Evolutionary conservation across 2,797 vertebrate species (phyloP).

Genomic region (Arremon aurantiirostris): DNA sequence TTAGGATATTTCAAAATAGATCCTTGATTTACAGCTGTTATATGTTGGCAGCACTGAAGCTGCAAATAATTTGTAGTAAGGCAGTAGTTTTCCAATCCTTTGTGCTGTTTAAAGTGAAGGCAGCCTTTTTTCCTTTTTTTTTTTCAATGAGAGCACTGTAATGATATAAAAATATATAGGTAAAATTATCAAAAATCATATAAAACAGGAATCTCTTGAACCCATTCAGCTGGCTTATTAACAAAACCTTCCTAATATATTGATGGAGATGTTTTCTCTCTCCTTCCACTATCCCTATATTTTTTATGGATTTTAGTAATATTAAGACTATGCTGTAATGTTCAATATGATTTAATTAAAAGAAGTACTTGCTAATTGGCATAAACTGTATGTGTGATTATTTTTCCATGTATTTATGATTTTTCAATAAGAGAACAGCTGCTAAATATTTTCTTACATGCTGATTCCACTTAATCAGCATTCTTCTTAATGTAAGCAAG

Average conservation of each 20-base stretch:
- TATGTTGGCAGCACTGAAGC: slow-evolving; percentile 45
- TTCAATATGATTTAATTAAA: slow-evolving; percentile 65
- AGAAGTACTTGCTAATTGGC: slow-evolving; percentile 66
- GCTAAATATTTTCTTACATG: slow-evolving; percentile 63
- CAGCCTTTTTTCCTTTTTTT: neutral
- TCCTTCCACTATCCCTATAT: neutral
- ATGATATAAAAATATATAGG: neutral
- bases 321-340: slow-evolving; percentile 5
- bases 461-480: slow-evolving; percentile 42
- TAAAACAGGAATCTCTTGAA: neutral
- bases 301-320: slow-evolving; percentile 41
- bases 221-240: slow-evolving; percentile 33
- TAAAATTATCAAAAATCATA: slow-evolving; percentile 17
- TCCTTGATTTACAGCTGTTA: slow-evolving; percentile 43
- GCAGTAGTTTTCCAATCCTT: slow-evolving; percentile 39
- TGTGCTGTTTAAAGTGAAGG: slow-evolving; percentile 48
- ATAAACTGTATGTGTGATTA: slow-evolving; percentile 66
- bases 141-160: neutral
- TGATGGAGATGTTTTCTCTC: slow-evolving; percentile 10
- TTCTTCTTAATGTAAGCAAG: slow-evolving; percentile 33
- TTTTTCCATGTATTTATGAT: slow-evolving; percentile 66
- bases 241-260: slow-evolving; percentile 39
- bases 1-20: slow-evolving; percentile 43
- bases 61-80: slow-evolving; percentile 57
- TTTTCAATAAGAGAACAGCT: slow-evolving; percentile 53